Base-by-base conservation (phyloP, 2,888 invertebrate genomes). In the Tromatobia lineatoria region DNA sequence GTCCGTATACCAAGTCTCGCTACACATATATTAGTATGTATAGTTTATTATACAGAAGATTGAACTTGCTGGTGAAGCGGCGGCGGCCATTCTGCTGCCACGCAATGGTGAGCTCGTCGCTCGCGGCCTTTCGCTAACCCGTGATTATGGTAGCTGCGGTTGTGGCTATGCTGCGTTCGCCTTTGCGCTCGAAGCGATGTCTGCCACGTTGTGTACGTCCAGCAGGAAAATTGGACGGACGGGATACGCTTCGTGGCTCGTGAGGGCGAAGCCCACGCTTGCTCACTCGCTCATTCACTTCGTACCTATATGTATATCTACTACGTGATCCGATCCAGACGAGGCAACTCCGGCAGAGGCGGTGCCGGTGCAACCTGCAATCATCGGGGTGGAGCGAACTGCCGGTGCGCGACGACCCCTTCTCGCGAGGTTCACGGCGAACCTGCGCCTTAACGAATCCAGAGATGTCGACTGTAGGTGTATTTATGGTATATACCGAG, bases 381-480 rank as follows among this genome's bases (percentile, higher is more conserved):
- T 93, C 92, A 93, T 93, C 91, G 91, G 93, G 93, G 93, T 93
- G 93, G 93, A 92, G 92, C 93, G 90, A 91, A 82, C 80, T 74
- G 73, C 59, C 74, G 71, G 59, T 70, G 79, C 84, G 66, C 84
- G 74, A 45, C 77, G 74, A 79, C 70, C 78, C 84, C 71, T 82
- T 59, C 81, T 71, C 59, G 81, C 52, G 20, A 10, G 34, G 47
- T 59, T 59, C 59, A 29, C 38, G 38, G 20, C 64, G 8, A 75
- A 75, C 47, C 23, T 52, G 20, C 52, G 75, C 47, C 38, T 38
- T 13, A 10, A 64, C 67, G 64, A 38, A 18, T 52, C 23, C 50
- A 52, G 61, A 20, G 34, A 64, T 50, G 57, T 57, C 57, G 57
- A 57, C 57, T 15, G 23, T 54, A 23, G 54, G 23, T 25, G 25